Evolutionary conservation across 1,140 invertebrate genomes (phyloP), one percentile per base, ranked within the genome.

Genomic region (Zaprionus nigranus): DNA sequence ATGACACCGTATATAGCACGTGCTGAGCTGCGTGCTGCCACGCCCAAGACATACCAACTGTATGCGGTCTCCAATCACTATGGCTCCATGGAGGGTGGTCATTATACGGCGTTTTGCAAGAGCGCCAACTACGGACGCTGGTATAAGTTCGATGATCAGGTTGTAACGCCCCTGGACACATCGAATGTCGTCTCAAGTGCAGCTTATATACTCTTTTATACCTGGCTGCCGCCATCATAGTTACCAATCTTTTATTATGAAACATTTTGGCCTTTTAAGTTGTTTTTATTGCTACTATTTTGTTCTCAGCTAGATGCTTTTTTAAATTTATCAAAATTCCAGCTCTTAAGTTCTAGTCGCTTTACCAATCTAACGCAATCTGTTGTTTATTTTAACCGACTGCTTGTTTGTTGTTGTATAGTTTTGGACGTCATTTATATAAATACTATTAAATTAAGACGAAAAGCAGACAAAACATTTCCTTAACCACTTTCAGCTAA

Each of bases 1-100:
- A 94, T 98, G 91, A 94, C 93, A 56, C 93, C 92, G 36, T 65
- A 92, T 54, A 58, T 90, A 46, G 90, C 90, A 6, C 91, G 56
- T 73, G 91, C 61, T 57, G 93, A 82, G 61, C 86, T 67, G 51
- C 65, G 80, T 74, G 72, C 82, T 40, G 79, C 93, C 40, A 93
- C 93, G 1, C 91, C 93, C n/a, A 94, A 94, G 72, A 93, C 93
- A n/a, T 98, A 96, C 83, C 95, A 96, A 85, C 91, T 98, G 3
- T 98, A 98, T 91, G 97, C 96, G 0, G 96, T 98, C 51, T 98
- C 97, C 1, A 98, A 98, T 93, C 98, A 99, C 93, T 97, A 96
- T 90, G 98, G 98, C 36, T 97, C 96, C 0, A 96, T 98, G 95
- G 96, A 98, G 81, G 96, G 96, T 3, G 98, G 98, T 0, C 98